phyloP scores from a whole-genome alignment of 2,797 vertebrate genomes.

The Chaetodon trifasciatus region DNA sequence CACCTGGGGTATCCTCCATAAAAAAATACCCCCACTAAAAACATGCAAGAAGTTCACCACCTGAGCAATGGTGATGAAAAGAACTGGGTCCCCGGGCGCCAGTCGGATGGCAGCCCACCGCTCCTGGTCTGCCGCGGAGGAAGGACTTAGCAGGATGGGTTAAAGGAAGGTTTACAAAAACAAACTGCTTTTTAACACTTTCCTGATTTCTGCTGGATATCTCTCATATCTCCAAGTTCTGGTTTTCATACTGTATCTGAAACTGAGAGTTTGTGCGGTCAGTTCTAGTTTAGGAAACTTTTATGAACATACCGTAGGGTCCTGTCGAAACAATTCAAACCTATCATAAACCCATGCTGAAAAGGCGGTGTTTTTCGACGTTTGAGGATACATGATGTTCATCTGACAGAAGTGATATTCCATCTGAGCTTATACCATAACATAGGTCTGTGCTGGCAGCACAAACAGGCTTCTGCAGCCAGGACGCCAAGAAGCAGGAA shows the following conservation, averaged over 20 bases:
- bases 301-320: not conserved
- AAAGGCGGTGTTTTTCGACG: not conserved
- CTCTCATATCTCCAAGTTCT: not conserved
- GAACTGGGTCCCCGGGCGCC: too few relatives aligned
- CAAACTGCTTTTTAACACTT: not conserved
- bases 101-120: too few relatives aligned
- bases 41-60: too few relatives aligned
- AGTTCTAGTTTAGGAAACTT: slow-evolving; percentile 11
- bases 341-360: not conserved
- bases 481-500: slow-evolving; percentile 68
- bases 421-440: slow-evolving; percentile 51
- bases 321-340: slow-evolving; percentile 32
- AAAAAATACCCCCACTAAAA: too few relatives aligned
- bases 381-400: slow-evolving; percentile 41
- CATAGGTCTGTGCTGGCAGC: slow-evolving; percentile 67
- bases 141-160: too few relatives aligned
- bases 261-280: not conserved
- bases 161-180: too few relatives aligned
- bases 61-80: too few relatives aligned
- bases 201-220: not conserved
- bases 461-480: slow-evolving; percentile 64
- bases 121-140: too few relatives aligned
- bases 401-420: slow-evolving; percentile 62
- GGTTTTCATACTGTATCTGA: not conserved
- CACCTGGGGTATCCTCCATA: too few relatives aligned